Evolutionary conservation across 2,797 vertebrate species (phyloP), one percentile per base, ranked within the genome.

Genomic region (Malacoraja senta): DNA sequence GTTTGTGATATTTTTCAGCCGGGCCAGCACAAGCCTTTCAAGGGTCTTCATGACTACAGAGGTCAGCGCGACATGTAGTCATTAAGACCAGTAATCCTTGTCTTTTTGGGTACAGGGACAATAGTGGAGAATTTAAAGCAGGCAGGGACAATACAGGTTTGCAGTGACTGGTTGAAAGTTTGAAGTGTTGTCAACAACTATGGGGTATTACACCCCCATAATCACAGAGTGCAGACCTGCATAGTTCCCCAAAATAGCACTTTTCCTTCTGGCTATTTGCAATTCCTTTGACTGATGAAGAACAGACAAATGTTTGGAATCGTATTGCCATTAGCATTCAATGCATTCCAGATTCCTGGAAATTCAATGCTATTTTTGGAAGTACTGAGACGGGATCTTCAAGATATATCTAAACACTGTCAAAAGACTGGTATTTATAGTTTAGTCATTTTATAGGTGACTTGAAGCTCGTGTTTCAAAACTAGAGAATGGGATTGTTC

Each of bases 351-450:
- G 21, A 3, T 35, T 53, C 26, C 68, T 74, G 21, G 24, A 91
- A 86, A 91, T 44, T 91, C 32, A 17, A 74, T 53, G 35, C 71
- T 92, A 76, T 92, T 35, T 88, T 53, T 53, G 26, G 72, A 92
- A 92, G 76, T 58, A 76, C 35, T 13, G 71, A 44, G 44, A 53
- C 19, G 88, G 38, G 13, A 38, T 72, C 83, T 63, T 13, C 1
- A 68, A 88, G n/a, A 32, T 8, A 68, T 1, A 35, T 21, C n/a
- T 88, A 68, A 88, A 35, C 63, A 68, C 15, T 10, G 29, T 88
- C n/a, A 65, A 35, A 88, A 68, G n/a, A 35, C 32, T 88, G 6
- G 63, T 32, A 88, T 35, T 68, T 68, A 3, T 88, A 32, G 32
- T 10, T 68, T 68, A 21, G 68, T 68, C 35, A 88, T 35, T 88